These are phyloP conservation scores for Hirudinaria manillensis DNA, from an alignment of 2,888 invertebrate species.

Conservation along the genomic window DNA sequence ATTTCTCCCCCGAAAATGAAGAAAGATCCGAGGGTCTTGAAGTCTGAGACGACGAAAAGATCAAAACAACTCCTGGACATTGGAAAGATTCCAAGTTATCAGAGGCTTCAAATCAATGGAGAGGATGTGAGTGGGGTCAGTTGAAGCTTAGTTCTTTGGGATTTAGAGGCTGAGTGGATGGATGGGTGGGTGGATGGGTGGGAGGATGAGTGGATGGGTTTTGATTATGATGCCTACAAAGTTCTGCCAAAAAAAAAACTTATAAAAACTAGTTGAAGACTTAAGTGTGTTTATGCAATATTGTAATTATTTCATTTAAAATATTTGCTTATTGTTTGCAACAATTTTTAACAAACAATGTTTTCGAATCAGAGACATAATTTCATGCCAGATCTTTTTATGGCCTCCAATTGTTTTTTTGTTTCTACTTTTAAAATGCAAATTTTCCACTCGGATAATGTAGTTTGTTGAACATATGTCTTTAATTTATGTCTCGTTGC, in stretches of 20 bases:
- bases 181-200: no score
- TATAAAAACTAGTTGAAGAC: neutral
- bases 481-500: no score
- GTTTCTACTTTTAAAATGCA: no score
- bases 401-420: no score
- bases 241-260: neutral
- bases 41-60: neutral
- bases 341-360: neutral
- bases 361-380: no score
- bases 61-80: conserved; percentile 49
- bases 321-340: neutral
- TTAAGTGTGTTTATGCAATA: neutral
- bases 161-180: no score
- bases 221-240: neutral
- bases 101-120: conserved; percentile 89
- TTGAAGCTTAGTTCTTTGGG: neutral
- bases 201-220: conserved; percentile 50
- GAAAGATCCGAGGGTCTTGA: neutral
- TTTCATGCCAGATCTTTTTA: no score
- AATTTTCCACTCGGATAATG: no score
- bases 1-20: neutral
- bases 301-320: no score
- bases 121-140: conserved; percentile 87
- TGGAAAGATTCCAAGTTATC: conserved; percentile 78
- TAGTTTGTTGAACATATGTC: no score